Evolutionary conservation across 2,113 vertebrate genomes (phyloP).

Genomic region (Echinops telfairi): DNA sequence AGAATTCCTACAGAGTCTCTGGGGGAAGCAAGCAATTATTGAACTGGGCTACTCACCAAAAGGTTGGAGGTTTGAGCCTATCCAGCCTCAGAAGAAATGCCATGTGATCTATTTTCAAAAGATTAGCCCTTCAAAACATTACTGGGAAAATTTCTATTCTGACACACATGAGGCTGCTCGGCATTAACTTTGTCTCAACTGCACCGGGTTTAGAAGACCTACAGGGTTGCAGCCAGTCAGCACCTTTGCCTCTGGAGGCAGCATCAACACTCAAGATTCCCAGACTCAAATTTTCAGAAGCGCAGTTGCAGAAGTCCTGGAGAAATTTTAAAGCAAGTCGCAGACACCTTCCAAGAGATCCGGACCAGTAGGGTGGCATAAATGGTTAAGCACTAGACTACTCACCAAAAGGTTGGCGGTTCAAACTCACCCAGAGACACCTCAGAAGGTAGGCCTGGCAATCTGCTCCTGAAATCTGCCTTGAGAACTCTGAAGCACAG

Average conservation of each 20-base stretch:
- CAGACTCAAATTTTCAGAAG: background rate
- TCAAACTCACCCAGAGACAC: background rate
- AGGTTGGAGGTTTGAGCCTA: background rate
- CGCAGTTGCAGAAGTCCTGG: background rate
- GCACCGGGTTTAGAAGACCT: background rate
- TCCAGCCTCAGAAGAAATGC: background rate
- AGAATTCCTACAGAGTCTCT: background rate
- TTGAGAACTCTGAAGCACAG: background rate
- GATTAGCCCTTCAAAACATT: background rate
- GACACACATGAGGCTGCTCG: background rate
- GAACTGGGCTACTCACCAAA: background rate
- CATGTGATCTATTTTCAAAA: background rate
- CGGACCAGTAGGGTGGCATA: background rate
- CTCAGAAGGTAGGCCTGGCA: background rate
- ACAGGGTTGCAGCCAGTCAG: background rate
- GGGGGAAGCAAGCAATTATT: background rate
- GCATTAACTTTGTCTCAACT: background rate
- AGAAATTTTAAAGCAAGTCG: conserved; percentile 9
- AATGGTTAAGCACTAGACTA: background rate
- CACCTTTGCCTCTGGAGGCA: background rate
- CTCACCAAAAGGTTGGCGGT: background rate
- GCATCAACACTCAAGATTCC: background rate
- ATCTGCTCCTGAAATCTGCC: background rate
- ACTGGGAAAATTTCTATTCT: background rate
- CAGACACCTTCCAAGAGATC: background rate